Evolutionary conservation across 2,888 invertebrate species (phyloP), one percentile per base, ranked within the genome.

Genomic region (Theretra japonica): DNA sequence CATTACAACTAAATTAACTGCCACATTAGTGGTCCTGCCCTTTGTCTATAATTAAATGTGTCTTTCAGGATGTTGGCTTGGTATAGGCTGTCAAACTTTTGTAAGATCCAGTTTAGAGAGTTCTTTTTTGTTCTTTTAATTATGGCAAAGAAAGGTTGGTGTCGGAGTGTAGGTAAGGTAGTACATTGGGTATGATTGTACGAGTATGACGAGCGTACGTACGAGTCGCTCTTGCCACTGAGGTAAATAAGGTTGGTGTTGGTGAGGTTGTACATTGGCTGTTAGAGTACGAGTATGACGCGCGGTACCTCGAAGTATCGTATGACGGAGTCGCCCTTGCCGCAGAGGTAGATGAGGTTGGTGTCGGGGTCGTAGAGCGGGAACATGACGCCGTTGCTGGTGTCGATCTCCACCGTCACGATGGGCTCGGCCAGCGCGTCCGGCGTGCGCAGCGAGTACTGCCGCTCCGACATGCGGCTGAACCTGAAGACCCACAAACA

Each of bases 301-400:
- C 76, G 74, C 2, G 41, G 41, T 41, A 96, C 96, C 95, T 96
- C 98, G 90, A 98, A 98, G 92, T 98, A 99, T 78, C 99, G 96
- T 83, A 99, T 99, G 81, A 99, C 99, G 71, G 99, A 99, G 95
- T 99, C 99, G 69, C 99, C 99, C 96, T 99, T 99, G 78, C 99
- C 99, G 88, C 99, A 99, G 69, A 99, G 95, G 93, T 96, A 99
- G 81, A 99, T 97, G 86, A 99, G 95, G 95, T 97, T 98, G 78
- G 98, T 98, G 92, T 99, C 99, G 70, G 98, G 97, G 94, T 99
- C 99, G 92, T 99, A 99, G 56, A 98, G 96, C 21, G 99, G 99
- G 93, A 99, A 98, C 97, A 99, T 97, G 76, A 99, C 98, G 72
- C 99, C 99, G 92, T 99, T 99, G 82, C 98, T 98, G 59, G 98